Evolutionary conservation across 2,888 invertebrate species (phyloP), one percentile per base, ranked within the genome.

Genomic region (Agrochola lychnidis): DNA sequence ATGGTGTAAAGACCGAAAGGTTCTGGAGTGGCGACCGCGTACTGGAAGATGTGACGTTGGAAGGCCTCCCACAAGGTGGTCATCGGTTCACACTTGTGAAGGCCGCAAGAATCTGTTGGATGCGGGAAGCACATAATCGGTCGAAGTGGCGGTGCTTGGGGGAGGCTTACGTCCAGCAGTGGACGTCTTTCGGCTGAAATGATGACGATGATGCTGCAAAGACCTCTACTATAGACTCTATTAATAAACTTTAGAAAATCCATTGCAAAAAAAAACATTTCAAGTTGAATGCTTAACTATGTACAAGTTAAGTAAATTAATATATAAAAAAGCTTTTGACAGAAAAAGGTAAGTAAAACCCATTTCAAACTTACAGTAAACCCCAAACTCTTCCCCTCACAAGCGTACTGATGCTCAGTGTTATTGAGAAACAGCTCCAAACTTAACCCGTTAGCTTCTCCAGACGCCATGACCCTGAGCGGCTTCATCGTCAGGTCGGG

Each of bases 371-470:
- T 93, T 79, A 96, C 97, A 74, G 95, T 96, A 78, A 96, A 97
- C 14, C 97, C 97, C 51, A 94, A 87, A 57, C 94, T 95, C 53
- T 93, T 94, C 6, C 96, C 96, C 85, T 97, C 96, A 83, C 97
- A 97, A 19, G 84, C 92, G 25, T 89, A 93, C 83, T 97, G 97
- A 72, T 95, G 94, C 59, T 97, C 96, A 72, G 94, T 95, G 19
- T 89, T 93, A 74, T 97, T 97, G 25, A 96, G 81, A 73, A 93
- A 96, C 72, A 97, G 85, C 62, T 97, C 96, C n/a, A 96, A 89
- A 0, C 93, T 93, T 9, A 97, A 85, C 0, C 97, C 96, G 64
- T 95, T 94, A 0, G 90, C 86, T 83, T 97, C 96, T 53, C 97
- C 97, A 0, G 96, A 94, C 0, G 94, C 93, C 93, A 94, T 95